Base-by-base conservation (phyloP, 2,113 vertebrate species). In the Takifugu bimaculatus region DNA sequence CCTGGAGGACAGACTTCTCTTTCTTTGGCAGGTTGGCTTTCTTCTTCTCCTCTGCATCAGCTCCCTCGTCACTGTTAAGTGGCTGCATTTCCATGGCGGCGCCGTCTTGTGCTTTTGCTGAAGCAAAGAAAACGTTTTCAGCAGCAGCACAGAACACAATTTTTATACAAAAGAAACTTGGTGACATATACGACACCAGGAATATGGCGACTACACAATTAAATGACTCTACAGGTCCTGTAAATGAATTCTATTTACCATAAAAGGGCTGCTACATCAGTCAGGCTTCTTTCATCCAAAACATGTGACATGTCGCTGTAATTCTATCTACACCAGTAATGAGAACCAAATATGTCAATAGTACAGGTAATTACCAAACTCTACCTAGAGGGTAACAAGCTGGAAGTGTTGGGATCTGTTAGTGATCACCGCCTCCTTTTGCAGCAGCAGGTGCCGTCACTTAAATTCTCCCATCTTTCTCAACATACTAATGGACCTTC, bases 71-170 rank as follows among this genome's bases (percentile, higher is more conserved):
- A 63, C 94, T 96, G 87, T 99, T 99, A 65, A 99, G 86, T 7
- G 97, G 97, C 48, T 99, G 97, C 97, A 99, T 99, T 91, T 99
- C 97, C 96, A 99, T 96, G 29, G 97, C 97, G 63, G 96, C 97
- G 42, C 97, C 97, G 78, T 98, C 97, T 80, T 97, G 95, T 68
- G 96, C 95, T 93, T 99, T 98, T 88, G 94, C 96, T 98, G 72
- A 28, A 63, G 55, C 20, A 66, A 42, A 45, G 44, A 45, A 45
- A 45, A 39, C 7, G 32, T 4, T 11, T 39, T 4, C 3, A 39
- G 2, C 11, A 7, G 6, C 3, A 39, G 9, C 11, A 4, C 35
- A 39, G 35, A 39, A 39, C 11, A 39, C 35, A 39, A 39, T 4
- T 32, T 11, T 39, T 9, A 39, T 6, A 39, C 35, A 39, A 39